These are phyloP conservation scores for Ommatoiulus sabulosus DNA, from an alignment of 2,888 invertebrate species.

Conservation along the genomic window DNA sequence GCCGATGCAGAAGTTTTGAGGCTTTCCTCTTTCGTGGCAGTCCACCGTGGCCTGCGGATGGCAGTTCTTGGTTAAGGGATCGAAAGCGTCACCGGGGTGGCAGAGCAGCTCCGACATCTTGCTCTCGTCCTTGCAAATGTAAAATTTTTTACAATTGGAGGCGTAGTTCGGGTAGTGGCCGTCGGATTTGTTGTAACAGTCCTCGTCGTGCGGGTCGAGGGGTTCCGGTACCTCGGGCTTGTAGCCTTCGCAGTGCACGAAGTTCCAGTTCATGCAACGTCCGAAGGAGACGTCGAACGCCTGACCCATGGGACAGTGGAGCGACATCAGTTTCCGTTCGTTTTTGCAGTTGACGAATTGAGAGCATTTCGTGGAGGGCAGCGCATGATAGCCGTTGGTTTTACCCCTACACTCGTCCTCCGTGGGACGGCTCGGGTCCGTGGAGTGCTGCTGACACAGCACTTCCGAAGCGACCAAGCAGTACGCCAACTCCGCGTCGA, in stretches of 20 bases:
- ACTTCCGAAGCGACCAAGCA: not conserved
- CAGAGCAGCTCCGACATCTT: conserved; percentile 68
- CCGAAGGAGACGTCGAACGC: not conserved
- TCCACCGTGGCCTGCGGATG: conserved; percentile 10
- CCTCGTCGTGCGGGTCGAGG: not conserved
- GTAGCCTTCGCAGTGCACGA: not conserved
- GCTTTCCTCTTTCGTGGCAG: conserved; percentile 15
- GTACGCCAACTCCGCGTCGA: not conserved
- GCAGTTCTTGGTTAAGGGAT: conserved; percentile 23
- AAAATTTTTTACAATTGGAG: conserved; percentile 61
- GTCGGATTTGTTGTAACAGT: conserved; percentile 60
- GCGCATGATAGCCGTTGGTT: not conserved
- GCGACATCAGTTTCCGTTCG: not conserved
- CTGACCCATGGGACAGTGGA: conserved; percentile 21
- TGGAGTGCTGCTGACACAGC: not conserved
- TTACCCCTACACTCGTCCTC: not conserved
- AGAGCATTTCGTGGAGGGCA: not conserved
- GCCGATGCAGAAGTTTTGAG: conserved; percentile 59
- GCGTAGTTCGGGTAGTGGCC: conserved; percentile 61
- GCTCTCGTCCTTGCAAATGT: conserved; percentile 60
- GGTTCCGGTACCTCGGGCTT: not conserved
- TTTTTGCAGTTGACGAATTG: conserved; percentile 11
- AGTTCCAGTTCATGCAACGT: not conserved
- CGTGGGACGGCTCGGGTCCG: not conserved
- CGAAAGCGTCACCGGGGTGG: conserved; percentile 70